Evolutionary conservation across 1,140 invertebrate species (phyloP).

Genomic region (Drosophila watanabei): DNA sequence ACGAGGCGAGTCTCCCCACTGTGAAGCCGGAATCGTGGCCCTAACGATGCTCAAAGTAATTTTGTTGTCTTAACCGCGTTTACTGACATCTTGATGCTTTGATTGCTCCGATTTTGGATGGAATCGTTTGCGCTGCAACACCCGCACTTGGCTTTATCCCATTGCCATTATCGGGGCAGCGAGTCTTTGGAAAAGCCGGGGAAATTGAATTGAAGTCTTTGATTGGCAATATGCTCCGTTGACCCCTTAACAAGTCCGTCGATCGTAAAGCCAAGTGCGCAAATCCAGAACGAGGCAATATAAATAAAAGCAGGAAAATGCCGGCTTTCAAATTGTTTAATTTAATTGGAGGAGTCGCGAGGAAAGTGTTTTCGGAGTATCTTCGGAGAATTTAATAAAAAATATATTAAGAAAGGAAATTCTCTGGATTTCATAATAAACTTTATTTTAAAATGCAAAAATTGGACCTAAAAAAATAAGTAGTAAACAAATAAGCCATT

Average conservation of each 20-base stretch:
- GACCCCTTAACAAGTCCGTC: slow-evolving; percentile 38
- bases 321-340: neutral
- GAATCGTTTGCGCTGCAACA: slow-evolving; percentile 62
- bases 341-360: slow-evolving; percentile 7
- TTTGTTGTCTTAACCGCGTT: slow-evolving; percentile 78
- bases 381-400: neutral
- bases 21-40: slow-evolving; percentile 50
- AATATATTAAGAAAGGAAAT: neutral
- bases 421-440: too few relatives aligned
- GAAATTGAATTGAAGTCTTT: slow-evolving; percentile 77
- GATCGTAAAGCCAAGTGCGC: slow-evolving; percentile 27
- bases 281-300: slow-evolving; percentile 16
- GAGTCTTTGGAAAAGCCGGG: slow-evolving; percentile 50
- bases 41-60: slow-evolving; percentile 76
- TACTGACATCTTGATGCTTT: slow-evolving; percentile 80
- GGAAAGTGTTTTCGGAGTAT: slow-evolving; percentile 15
- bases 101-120: slow-evolving; percentile 81
- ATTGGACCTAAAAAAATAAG: neutral
- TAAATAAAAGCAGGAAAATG: slow-evolving; percentile 14
- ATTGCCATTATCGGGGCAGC: slow-evolving; percentile 58
- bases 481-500: neutral
- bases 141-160: slow-evolving; percentile 67
- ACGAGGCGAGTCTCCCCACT: slow-evolving; percentile 4
- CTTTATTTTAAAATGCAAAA: neutral
- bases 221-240: slow-evolving; percentile 71